phyloP scores from a whole-genome alignment of 2,113 vertebrate genomes.

The Crotalus tigris region DNA sequence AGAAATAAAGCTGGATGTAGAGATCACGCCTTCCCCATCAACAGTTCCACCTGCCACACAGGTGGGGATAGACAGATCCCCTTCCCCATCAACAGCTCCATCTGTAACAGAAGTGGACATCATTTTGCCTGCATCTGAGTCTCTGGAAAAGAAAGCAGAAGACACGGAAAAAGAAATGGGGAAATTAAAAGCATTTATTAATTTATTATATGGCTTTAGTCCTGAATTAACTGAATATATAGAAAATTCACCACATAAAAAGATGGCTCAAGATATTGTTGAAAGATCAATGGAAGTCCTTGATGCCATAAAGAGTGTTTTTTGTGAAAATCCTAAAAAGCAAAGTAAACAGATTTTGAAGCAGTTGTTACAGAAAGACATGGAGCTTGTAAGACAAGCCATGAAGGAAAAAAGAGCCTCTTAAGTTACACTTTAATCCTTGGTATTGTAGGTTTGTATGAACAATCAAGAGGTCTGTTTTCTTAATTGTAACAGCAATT shows the following conservation, averaged over 20 bases:
- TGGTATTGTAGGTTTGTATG: slow-evolving; percentile 1
- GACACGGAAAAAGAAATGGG: not conserved
- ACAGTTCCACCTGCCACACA: not conserved
- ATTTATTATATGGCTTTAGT: slow-evolving; percentile 40
- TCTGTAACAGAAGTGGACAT: not conserved
- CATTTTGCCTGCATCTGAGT: not conserved
- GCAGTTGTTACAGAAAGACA: slow-evolving; percentile 52
- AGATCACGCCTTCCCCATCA: not conserved
- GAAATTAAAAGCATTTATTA: slow-evolving; percentile 37
- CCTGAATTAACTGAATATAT: slow-evolving; percentile 29
- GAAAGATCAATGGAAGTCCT: slow-evolving; percentile 31
- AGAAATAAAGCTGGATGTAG: not conserved
- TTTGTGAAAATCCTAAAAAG: slow-evolving; percentile 37
- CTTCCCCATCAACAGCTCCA: not conserved
- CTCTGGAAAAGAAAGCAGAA: not conserved
- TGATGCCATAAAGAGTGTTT: slow-evolving; percentile 34
- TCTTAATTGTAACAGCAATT: slow-evolving; percentile 21
- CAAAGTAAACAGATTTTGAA: slow-evolving; percentile 34
- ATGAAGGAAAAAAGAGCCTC: slow-evolving; percentile 20
- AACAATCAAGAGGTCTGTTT: slow-evolving; percentile 14
- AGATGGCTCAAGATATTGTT: slow-evolving; percentile 39
- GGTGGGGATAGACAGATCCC: not conserved
- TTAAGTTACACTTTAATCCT: not conserved
- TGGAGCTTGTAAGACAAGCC: slow-evolving; percentile 48
- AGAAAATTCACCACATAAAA: not conserved